A percentile compares a stretch with the other conserved stretches of the same genome.
These are phyloP conservation scores for Lymantria monacha DNA, from an alignment of 2,888 invertebrate species.

Conservation along the genomic window DNA sequence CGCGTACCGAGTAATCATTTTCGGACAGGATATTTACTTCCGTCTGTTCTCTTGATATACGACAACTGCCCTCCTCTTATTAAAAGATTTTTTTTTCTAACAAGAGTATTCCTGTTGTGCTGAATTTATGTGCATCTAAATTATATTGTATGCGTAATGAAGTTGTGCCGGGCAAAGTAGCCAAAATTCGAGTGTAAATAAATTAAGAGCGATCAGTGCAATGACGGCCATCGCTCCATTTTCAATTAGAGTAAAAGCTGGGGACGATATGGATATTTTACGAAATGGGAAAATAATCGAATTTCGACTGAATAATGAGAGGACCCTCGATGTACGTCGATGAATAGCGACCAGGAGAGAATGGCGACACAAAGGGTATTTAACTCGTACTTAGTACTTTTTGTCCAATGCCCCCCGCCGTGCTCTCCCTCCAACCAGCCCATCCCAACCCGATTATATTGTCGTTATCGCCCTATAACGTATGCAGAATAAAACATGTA, in stretches of 20 bases:
- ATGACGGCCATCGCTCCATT: conserved; percentile 65
- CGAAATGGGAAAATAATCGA: conserved; percentile 82
- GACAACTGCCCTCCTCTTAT: conserved; percentile 52
- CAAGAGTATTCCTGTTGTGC: conserved; percentile 23
- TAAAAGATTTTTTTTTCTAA: conserved; percentile 47
- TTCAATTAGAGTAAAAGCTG: conserved; percentile 77
- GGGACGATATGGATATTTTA: conserved; percentile 80
- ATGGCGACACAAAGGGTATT: conserved; percentile 78
- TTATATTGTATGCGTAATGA: conserved; percentile 36
- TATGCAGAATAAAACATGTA: conserved; percentile 78
- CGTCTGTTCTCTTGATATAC: conserved; percentile 68
- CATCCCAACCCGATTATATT: conserved; percentile 63
- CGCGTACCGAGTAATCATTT: conserved; percentile 77
- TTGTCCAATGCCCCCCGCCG: conserved; percentile 63
- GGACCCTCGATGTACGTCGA: conserved; percentile 62
- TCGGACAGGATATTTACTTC: conserved; percentile 76
- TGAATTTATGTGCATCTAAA: conserved; percentile 22
- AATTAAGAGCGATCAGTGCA: conserved; percentile 60
- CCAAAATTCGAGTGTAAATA: conserved; percentile 50
- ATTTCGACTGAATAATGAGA: conserved; percentile 80
- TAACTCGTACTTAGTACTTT: conserved; percentile 81
- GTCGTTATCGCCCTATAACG: conserved; percentile 78
- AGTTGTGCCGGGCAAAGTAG: conserved; percentile 39
- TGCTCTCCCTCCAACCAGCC: conserved; percentile 26
- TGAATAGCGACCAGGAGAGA: conserved; percentile 69